Conservation (phyloP, 2,113 vertebrate species). For the Pelodiscus sinensis region DNA sequence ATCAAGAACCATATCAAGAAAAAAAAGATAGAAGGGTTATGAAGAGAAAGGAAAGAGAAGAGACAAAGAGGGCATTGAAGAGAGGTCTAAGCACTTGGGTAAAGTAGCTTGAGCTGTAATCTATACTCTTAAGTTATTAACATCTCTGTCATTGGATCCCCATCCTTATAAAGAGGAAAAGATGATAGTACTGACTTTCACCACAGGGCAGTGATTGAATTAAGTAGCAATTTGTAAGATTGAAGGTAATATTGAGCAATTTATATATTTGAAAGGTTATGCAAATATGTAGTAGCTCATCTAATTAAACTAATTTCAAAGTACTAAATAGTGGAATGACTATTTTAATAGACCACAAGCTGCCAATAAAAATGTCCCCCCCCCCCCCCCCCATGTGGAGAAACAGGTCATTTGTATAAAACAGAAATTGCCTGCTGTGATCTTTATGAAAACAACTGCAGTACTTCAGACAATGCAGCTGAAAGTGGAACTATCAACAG, state of each 20-base stretch:
- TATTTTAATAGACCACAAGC: constrained; percentile 48
- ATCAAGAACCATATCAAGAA: not conserved
- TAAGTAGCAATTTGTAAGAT: not conserved
- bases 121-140: not conserved
- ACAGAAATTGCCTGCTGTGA: constrained; percentile 60
- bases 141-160: not conserved
- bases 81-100: not conserved
- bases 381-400: constrained; percentile 52
- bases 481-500: constrained; percentile 66
- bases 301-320: not conserved
- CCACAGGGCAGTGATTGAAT: not conserved
- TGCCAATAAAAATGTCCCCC: constrained; percentile 53
- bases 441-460: constrained; percentile 75
- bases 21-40: not conserved
- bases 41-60: not conserved
- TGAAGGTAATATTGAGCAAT: not conserved
- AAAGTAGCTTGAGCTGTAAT: not conserved
- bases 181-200: not conserved
- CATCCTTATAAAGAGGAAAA: not conserved
- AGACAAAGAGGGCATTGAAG: not conserved
- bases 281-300: not conserved
- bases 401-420: constrained; percentile 71
- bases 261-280: not conserved
- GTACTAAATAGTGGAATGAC: not conserved
- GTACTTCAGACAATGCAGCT: constrained; percentile 71